phyloP scores from a whole-genome alignment of 2,797 vertebrate species.

The Peromyscus eremicus region DNA sequence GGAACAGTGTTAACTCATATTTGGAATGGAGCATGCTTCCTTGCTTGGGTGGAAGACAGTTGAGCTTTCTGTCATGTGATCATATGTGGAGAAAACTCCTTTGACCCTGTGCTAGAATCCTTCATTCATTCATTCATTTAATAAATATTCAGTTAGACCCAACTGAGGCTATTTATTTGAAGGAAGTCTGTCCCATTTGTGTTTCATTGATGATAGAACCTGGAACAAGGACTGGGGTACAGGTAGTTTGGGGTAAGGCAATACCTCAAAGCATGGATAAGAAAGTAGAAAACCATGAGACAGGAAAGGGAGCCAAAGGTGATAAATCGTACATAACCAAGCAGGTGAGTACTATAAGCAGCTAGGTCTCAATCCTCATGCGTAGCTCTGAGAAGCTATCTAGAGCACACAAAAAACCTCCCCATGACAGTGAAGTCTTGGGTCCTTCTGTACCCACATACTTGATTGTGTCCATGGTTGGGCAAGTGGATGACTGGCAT shows the following conservation, averaged over 20 bases:
- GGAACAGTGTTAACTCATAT: background rate
- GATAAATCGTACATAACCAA: background rate
- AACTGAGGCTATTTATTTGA: background rate
- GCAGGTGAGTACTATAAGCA: background rate
- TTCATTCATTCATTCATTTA: slow-evolving; percentile 27
- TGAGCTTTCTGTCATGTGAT: background rate
- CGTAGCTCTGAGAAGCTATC: background rate
- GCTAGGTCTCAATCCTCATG: background rate
- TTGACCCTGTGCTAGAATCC: background rate
- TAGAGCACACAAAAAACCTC: background rate
- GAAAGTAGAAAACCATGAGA: background rate
- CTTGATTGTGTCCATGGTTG: background rate
- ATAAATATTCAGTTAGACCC: background rate
- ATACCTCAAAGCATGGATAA: background rate
- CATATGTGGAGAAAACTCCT: background rate
- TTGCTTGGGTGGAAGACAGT: background rate
- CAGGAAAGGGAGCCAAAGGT: background rate
- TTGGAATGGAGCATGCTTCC: background rate
- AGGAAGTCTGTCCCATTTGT: background rate
- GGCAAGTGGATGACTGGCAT: background rate
- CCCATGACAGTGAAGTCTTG: background rate
- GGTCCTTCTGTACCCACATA: background rate
- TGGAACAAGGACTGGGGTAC: background rate
- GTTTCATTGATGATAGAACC: background rate
- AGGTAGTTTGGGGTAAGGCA: background rate